Base-by-base conservation (phyloP, 2,113 vertebrate species). In the Empidonax traillii region DNA sequence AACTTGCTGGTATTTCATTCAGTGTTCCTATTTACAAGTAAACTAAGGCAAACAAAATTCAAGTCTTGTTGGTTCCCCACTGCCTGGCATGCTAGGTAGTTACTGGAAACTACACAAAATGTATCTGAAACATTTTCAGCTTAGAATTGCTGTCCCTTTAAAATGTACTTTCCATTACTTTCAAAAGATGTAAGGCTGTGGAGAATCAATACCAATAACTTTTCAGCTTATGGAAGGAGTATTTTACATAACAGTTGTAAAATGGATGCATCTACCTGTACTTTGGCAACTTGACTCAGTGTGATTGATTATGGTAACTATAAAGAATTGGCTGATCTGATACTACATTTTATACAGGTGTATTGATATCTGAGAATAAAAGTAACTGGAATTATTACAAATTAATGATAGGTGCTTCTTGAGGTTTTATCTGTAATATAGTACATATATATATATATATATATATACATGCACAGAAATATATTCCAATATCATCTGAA, bases 301-400 rank as follows among this genome's bases (percentile, higher is more conserved):
- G 33, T 77, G 71, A 65, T 35, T 56, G 18, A 92, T 52, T n/a
- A 71, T 9, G 24, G 31, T 78, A 92, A 85, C 89, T 95, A 61
- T 91, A 91, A 94, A 81, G 47, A 66, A 61, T 14, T 80, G 59
- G 35, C 52, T 85, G 62, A 85, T 58, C 74, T 56, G n/a, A 89
- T 56, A 77, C 41, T 77, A 27, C 46, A 16, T 96, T 79, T 95
- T 73, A 81, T 83, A 93, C 43, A 96, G 80, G 39, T 81, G 5
- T 91, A 73, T 44, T 44, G 56, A 35, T 94, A 83, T 63, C 92
- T 96, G 89, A 90, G 81, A 93, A 69, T 96, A 87, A 89, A 94
- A 94, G 80, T 97, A 97, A 97, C 94, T 95, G 91, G 94, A 96
- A 95, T 80, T 89, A 39, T 81, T 82, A 91, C 65, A 82, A 81